Percentiles rank a stretch among this genome's conserved stretches.
Evolutionary conservation across 1,140 invertebrate species (phyloP).

Genomic region (Sitophilus oryzae): DNA sequence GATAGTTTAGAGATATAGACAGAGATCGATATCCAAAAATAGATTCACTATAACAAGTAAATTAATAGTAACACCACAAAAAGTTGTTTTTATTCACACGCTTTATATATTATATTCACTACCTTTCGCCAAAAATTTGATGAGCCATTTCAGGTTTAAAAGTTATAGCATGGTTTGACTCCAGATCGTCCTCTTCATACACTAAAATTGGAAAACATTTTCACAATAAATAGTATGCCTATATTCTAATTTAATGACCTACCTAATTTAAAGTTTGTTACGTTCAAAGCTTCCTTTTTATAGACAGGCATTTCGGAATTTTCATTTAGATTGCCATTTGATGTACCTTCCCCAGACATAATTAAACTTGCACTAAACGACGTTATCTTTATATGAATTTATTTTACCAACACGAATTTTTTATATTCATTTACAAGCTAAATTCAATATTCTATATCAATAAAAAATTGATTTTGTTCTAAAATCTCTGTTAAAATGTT

Average conservation of each 20-base stretch:
- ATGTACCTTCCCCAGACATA: constrained; percentile 18
- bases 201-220: constrained; percentile 19
- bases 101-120: background rate
- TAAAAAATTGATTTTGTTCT: no score
- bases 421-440: no score
- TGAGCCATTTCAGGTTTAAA: constrained; percentile 89
- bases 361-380: no score
- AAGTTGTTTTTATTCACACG: no score
- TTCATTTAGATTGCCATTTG: constrained; percentile 9
- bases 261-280: constrained; percentile 26
- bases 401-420: no score
- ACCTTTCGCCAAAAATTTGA: constrained; percentile 84
- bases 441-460: no score
- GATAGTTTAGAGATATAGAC: constrained; percentile 73
- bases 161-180: constrained; percentile 8
- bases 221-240: background rate
- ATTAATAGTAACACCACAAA: no score
- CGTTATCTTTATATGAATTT: no score
- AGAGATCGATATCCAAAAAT: constrained; percentile 91
- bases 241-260: constrained; percentile 1
- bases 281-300: constrained; percentile 25
- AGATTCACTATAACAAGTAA: constrained; percentile 56
- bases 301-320: constrained; percentile 24
- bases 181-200: constrained; percentile 22
- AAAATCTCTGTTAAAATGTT: no score